These are phyloP conservation scores for Psilopogon haemacephalus DNA, from an alignment of 2,113 vertebrate genomes.

Conservation along the genomic window DNA sequence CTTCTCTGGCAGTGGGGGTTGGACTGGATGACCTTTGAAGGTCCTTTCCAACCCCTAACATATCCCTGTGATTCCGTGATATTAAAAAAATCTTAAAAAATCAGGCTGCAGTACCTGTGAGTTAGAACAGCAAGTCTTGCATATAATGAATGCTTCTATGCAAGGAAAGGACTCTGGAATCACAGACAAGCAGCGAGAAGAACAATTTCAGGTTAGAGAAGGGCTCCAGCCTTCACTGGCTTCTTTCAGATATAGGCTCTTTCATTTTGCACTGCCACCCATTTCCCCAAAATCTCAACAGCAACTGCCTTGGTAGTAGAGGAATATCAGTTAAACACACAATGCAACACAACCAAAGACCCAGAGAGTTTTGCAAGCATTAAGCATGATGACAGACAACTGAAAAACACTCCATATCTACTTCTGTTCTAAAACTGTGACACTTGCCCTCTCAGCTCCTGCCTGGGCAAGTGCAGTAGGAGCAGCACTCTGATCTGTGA, in stretches of 20 bases:
- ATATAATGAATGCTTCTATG: rapidly evolving
- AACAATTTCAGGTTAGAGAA: background rate
- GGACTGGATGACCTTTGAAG: too few species aligned
- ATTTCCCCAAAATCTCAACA: background rate
- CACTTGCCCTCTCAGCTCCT: background rate
- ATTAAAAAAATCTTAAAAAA: background rate
- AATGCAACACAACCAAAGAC: background rate
- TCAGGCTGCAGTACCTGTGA: rapidly evolving
- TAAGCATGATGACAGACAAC: background rate
- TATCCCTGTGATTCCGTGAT: too few species aligned
- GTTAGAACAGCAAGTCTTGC: background rate
- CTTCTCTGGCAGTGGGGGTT: too few species aligned
- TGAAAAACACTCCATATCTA: background rate
- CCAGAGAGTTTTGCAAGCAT: background rate
- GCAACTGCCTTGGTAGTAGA: background rate
- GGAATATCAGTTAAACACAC: background rate
- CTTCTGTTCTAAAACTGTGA: rapidly evolving
- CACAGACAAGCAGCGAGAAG: background rate
- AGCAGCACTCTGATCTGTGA: rapidly evolving
- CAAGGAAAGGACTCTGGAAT: background rate
- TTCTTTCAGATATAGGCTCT: rapidly evolving
- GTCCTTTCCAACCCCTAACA: too few species aligned
- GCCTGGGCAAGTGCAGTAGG: rapidly evolving
- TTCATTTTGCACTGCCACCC: background rate
- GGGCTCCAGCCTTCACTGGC: background rate